Evolutionary conservation across 2,888 invertebrate species (phyloP), one percentile per base, ranked within the genome.

Genomic region (Operophtera brumata): DNA sequence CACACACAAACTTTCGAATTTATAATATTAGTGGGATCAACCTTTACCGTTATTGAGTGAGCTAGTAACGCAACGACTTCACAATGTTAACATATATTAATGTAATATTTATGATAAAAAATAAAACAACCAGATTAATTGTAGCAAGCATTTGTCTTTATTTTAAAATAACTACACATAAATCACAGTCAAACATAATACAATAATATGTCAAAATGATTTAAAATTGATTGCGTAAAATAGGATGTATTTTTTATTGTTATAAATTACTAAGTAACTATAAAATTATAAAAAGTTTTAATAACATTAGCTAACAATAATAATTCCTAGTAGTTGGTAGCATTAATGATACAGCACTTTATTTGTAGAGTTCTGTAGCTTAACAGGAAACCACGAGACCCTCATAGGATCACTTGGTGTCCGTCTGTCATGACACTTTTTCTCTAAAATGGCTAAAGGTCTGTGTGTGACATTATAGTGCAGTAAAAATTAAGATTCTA

Each of bases 121-220:
- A 47, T 45, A 47, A 54, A 54, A 52, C 25, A 53, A 56, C 44
- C 44, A 41, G 45, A 58, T 56, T 26, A 44, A 58, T 56, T 26
- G 13, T 42, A 57, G 62, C 66, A 65, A 65, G 59, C 62, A 61
- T 62, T 61, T 50, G 61, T 57, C 57, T 57, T 60, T 63, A 56
- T 59, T 56, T 53, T 58, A 60, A 62, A 61, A 62, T 57, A 45
- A 51, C 50, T 57, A 54, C 59, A 68, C 59, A 59, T 62, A 62
- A 61, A 69, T 69, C 70, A 70, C 69, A 69, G 70, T 65, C 59
- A 55, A 63, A 70, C 55, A 47, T 44, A 59, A 53, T 45, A 54
- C 8, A 46, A 47, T 32, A 34, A 26, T 20, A 20, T 40, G 30
- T 49, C 37, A 41, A 32, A 36, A 40, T 26, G 26, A 37, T 37